Evolutionary conservation across 2,888 invertebrate species (phyloP).

Genomic region (Oligia strigilis): DNA sequence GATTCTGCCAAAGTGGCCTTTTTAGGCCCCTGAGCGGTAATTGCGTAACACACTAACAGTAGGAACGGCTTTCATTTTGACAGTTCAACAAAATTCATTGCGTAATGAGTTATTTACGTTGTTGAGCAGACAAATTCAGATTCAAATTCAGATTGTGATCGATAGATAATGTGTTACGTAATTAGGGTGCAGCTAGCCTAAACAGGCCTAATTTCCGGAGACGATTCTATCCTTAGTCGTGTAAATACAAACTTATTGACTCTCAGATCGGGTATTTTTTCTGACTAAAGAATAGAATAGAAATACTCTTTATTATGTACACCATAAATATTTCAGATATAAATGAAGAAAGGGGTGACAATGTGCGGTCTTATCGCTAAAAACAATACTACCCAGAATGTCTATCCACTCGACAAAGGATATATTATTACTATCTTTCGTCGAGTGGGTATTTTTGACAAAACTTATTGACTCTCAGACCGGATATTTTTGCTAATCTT

Average conservation of each 20-base stretch:
- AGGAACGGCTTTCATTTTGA: no score
- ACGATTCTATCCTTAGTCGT: background rate
- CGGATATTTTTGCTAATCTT: slow-evolving; percentile 41
- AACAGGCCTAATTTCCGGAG: background rate
- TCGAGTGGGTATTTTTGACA: slow-evolving; percentile 3
- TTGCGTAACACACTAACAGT: no score
- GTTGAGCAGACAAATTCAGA: no score
- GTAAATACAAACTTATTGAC: background rate
- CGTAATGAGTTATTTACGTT: no score
- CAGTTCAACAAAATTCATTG: no score
- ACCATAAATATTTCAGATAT: background rate
- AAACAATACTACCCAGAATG: background rate
- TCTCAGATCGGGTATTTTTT: slow-evolving; percentile 27
- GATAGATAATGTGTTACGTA: background rate
- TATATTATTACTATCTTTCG: background rate
- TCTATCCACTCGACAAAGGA: background rate
- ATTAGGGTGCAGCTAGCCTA: background rate
- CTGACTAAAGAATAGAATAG: background rate
- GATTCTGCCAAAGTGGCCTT: no score
- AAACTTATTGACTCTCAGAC: background rate
- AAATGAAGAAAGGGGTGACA: background rate
- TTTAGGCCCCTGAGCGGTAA: no score
- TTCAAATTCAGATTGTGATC: no score
- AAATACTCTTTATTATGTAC: background rate
- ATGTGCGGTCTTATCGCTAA: no score